These are phyloP conservation scores for Hypselothyrea guttata DNA, from an alignment of 2,888 invertebrate genomes.

Conservation along the genomic window DNA sequence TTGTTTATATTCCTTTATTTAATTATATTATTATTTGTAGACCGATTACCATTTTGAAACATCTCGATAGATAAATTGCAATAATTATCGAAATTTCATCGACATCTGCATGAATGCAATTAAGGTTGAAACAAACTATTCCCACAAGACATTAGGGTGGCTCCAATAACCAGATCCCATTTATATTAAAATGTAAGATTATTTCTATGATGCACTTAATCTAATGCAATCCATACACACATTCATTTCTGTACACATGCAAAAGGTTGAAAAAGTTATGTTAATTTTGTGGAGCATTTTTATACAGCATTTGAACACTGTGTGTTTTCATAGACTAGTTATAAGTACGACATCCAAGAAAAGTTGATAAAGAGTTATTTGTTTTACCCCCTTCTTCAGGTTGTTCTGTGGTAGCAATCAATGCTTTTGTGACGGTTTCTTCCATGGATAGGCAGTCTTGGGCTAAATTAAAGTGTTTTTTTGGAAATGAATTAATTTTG, in stretches of 20 bases:
- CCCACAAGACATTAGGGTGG: too few relatives aligned
- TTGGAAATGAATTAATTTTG: constrained; percentile 5
- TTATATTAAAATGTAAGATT: too few relatives aligned
- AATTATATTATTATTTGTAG: too few relatives aligned
- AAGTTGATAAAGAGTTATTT: constrained; percentile 4
- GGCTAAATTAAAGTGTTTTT: constrained; percentile 58
- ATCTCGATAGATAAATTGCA: too few relatives aligned
- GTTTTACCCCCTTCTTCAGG: constrained; percentile 71
- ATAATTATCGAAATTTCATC: too few relatives aligned
- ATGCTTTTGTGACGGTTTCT: constrained; percentile 66
- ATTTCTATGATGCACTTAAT: too few relatives aligned
- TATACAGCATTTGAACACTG: not conserved
- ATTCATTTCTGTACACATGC: not conserved
- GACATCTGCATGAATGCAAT: too few relatives aligned
- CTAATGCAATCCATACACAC: not conserved
- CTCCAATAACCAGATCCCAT: too few relatives aligned
- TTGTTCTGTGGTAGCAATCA: constrained; percentile 70
- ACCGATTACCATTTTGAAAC: too few relatives aligned
- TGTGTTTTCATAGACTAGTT: not conserved
- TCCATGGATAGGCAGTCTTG: constrained; percentile 59
- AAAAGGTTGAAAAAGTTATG: not conserved
- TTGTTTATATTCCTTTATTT: too few relatives aligned
- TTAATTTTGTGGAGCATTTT: not conserved
- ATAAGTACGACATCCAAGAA: constrained; percentile 1
- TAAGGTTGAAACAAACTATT: too few relatives aligned